Conservation (phyloP, 1,140 invertebrate species). For the Alviniconcha marisindica region DNA sequence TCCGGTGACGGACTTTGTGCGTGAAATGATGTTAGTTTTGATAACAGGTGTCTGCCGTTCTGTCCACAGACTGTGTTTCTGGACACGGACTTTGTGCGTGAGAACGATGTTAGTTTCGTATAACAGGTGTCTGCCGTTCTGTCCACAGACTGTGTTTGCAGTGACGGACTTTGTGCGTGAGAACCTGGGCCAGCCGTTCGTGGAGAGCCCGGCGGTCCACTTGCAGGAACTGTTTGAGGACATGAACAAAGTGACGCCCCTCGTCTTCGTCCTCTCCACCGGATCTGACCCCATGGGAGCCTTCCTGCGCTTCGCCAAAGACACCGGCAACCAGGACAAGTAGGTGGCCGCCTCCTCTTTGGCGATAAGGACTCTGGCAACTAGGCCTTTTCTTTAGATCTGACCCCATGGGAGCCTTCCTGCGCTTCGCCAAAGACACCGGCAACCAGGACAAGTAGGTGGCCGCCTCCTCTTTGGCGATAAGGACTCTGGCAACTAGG, state of each 20-base stretch:
- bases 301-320: constrained; percentile 84
- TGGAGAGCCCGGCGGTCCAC: constrained; percentile 85
- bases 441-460: constrained; percentile 71
- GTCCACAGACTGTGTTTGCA: constrained; percentile 82
- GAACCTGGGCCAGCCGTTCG: constrained; percentile 86
- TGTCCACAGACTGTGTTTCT: constrained; percentile 82
- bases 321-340: constrained; percentile 74
- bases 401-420: constrained; percentile 81
- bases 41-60: not conserved
- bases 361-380: too few relatives aligned
- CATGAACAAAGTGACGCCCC: constrained; percentile 73
- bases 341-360: constrained; percentile 36
- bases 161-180: constrained; percentile 86
- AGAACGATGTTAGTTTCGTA: too few relatives aligned
- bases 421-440: constrained; percentile 82
- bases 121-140: not conserved
- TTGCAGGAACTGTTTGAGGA: constrained; percentile 83
- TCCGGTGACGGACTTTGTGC: constrained; percentile 87
- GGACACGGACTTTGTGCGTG: constrained; percentile 86
- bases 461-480: too few relatives aligned
- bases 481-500: too few relatives aligned
- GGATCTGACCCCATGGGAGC: constrained; percentile 78
- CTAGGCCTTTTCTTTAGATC: too few relatives aligned
- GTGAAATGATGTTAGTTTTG: constrained; percentile 78
- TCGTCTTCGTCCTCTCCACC: constrained; percentile 76